phyloP scores from a whole-genome alignment of 2,113 vertebrate genomes.

The Grammomys surdaster region DNA sequence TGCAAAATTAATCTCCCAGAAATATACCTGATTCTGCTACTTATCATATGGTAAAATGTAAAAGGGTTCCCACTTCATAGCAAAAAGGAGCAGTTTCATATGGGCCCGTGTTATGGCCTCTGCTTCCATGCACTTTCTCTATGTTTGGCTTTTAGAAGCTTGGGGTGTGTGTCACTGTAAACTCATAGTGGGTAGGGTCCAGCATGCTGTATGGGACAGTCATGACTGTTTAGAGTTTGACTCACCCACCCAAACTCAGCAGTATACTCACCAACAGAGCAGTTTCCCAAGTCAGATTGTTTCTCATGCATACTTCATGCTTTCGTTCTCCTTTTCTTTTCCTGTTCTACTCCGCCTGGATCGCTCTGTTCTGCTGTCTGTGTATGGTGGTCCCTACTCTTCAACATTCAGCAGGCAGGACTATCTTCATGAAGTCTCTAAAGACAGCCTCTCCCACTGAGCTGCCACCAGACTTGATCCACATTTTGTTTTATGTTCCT shows the following conservation, averaged over 20 bases:
- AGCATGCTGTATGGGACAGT: not conserved
- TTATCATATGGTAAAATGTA: not conserved
- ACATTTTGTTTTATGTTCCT: not conserved
- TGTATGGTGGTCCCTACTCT: not conserved
- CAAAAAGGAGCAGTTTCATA: not conserved
- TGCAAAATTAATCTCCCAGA: conserved; percentile 36
- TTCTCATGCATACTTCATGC: not conserved
- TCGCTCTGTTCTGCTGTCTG: not conserved
- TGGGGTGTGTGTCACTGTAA: not conserved
- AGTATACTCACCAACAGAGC: not conserved
- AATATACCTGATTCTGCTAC: not conserved
- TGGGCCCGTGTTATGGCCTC: not conserved
- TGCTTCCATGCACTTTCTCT: not conserved
- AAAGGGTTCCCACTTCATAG: conserved; percentile 5
- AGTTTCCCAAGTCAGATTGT: not conserved
- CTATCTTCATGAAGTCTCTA: not conserved
- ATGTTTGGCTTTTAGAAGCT: not conserved
- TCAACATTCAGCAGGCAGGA: not conserved
- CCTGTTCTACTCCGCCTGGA: not conserved
- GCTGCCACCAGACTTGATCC: not conserved
- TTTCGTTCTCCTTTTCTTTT: not conserved
- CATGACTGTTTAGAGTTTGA: not conserved
- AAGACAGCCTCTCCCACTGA: not conserved
- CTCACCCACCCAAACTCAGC: not conserved
- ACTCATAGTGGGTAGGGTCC: not conserved